A percentile compares a stretch with the other conserved stretches of the same genome.
These are phyloP conservation scores for Rhegmatorhina hoffmannsi DNA, from an alignment of 2,113 vertebrate species.

Conservation along the genomic window DNA sequence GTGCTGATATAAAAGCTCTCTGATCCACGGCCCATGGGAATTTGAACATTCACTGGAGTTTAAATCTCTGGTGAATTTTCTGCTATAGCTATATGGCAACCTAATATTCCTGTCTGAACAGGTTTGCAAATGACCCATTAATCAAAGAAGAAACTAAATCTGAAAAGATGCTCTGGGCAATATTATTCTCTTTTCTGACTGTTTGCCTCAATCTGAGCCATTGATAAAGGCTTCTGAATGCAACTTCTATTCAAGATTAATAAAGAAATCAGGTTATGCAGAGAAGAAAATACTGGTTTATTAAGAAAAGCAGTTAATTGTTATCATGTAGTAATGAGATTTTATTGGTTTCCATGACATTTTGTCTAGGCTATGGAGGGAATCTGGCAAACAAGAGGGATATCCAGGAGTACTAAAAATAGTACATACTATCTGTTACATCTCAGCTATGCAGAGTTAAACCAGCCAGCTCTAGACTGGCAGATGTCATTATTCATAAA, in stretches of 20 bases:
- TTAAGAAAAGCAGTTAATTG: conserved; percentile 4
- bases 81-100: not conserved
- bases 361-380: not conserved
- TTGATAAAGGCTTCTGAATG: not conserved
- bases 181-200: not conserved
- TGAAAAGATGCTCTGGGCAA: conserved; percentile 24
- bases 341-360: not conserved
- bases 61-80: conserved; percentile 46
- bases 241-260: not conserved
- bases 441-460: not conserved
- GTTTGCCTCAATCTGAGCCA: not conserved
- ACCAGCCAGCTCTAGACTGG: not conserved
- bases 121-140: conserved; percentile 59
- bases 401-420: not conserved
- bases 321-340: not conserved
- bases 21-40: not conserved
- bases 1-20: not conserved
- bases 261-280: not conserved
- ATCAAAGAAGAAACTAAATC: conserved; percentile 22
- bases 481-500: not conserved
- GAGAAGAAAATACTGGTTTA: not conserved
- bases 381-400: not conserved
- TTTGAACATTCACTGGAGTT: conserved; percentile 27
- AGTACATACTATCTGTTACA: not conserved
- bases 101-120: conserved; percentile 51